phyloP scores from a whole-genome alignment of 1,140 invertebrate species.

The Pomacea maculata region DNA sequence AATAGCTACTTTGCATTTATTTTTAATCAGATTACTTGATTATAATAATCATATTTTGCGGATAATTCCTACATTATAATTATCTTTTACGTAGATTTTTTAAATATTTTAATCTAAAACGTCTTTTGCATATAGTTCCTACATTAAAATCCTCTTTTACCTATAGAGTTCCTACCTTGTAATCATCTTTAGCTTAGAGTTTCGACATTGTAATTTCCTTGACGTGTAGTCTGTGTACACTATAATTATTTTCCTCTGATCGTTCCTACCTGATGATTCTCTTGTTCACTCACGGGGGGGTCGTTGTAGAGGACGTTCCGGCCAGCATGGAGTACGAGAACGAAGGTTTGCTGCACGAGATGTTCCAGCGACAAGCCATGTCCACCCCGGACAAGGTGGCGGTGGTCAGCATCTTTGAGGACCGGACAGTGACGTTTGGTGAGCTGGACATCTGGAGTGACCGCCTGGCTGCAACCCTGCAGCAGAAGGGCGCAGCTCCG shows the following conservation, averaged over 20 bases:
- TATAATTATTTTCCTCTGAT: neutral
- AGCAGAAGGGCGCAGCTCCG: conserved; percentile 42
- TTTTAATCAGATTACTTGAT: too few species aligned
- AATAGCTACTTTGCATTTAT: too few species aligned
- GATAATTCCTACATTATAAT: too few species aligned
- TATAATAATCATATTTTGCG: too few species aligned
- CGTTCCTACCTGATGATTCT: neutral
- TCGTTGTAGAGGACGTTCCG: neutral
- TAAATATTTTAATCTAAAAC: too few species aligned
- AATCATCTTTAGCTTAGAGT: neutral
- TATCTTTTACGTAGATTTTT: too few species aligned
- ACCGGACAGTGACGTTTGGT: conserved; percentile 45
- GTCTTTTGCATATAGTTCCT: too few species aligned
- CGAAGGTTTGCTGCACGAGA: conserved; percentile 54
- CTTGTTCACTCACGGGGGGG: neutral
- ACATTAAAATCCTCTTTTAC: too few species aligned
- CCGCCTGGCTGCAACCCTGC: conserved; percentile 44
- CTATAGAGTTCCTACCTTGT: neutral
- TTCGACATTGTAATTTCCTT: too few species aligned
- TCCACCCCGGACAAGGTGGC: conserved; percentile 52
- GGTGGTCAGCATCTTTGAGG: conserved; percentile 39
- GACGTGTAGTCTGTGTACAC: neutral
- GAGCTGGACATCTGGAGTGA: conserved; percentile 52
- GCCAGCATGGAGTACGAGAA: conserved; percentile 45
- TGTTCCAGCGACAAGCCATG: conserved; percentile 51